Evolutionary conservation across 35 echinoderm and acorn worm species (phyloP), one percentile per base, ranked within the genome.

Genomic region (Stichopus chloronotus): DNA sequence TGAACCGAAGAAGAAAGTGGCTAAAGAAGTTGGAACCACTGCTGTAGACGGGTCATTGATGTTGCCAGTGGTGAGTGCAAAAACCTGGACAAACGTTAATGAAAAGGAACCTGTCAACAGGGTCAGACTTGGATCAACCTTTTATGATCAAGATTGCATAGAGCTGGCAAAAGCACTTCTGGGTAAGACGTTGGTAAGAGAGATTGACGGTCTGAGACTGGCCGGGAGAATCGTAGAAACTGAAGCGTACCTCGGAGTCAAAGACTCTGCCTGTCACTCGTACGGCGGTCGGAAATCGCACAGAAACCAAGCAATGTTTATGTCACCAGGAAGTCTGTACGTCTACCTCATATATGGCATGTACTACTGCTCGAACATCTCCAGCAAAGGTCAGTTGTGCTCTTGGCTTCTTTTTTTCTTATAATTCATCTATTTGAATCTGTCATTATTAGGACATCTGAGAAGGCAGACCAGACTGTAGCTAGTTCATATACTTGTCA

Each of bases 271-370:
- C 13, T 79, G 83, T 16, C 94, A 98, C 58, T 90, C 90, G 13
- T 98, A 93, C 80, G 78, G 92, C 52, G 94, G 97, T 1, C 25
- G 59, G 6, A 68, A 91, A 57, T 68, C 94, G 5, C 57, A 69
- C 5, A 83, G 81, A 17, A 96, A 94, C 59, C 20, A 94, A 57
- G 93, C 92, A 14, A 98, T 98, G 94, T 98, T 78, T 57, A 95
- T 98, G 92, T 25, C 25, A 68, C 80, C 80, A n/a, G 80, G 80
- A 55, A 55, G 43, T 83, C 4, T 83, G 7, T 98, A 98, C 84
- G 97, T 98, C 6, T 99, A 99, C 56, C 59, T 95, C 59, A 99
- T 94, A n/a, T 99, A 99, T 94, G 97, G 97, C n/a, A 94, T 96
- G 95, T 99, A 99, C 65, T 57, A 93, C 84, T 99, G 97, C 72